Base-by-base conservation (phyloP, 2,113 vertebrate species). In the Phyllostomus discolor region DNA sequence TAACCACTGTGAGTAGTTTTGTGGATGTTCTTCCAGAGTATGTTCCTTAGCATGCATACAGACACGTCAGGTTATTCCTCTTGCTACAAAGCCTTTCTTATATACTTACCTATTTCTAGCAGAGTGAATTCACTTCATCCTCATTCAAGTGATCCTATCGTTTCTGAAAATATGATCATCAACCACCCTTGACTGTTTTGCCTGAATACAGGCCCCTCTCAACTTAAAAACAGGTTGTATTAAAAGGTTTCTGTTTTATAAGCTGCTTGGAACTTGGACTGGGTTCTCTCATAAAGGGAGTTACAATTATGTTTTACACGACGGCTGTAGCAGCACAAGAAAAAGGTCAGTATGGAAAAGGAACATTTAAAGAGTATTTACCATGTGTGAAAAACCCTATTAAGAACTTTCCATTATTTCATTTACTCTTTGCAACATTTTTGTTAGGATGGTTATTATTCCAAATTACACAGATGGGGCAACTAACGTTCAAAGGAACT, bases 361-460 rank as follows among this genome's bases (percentile, higher is more conserved):
- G 76, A 73, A 82, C 41, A 88, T 88, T 95, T 90, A 73, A 82
- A 85, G 64, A 84, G 35, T 54, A 67, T 88, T 92, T 89, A 54
- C 75, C 88, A 82, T 35, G 54, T 96, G 78, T 92, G 95, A 92
- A 95, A 97, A 92, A n/a, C 33, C 52, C 33, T 82, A 48, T 88
- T 73, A 97, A 94, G 52, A 94, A 92, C 12, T 97, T 96, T 92
- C 80, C 54, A 89, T 88, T 57, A 84, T 90, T 92, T 94, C 90
- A 79, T 48, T 92, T 88, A 95, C 31, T 92, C 52, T 89, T 83
- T 81, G 46, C 38, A 91, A 86, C 10, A 82, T 70, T 97, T 91
- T 96, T 84, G 57, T 84, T 90, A 73, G 57, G 43, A 28, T 90
- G n/a, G 50, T 82, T 87, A 33, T 80, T 91, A 79, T 64, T 94